Conservation (phyloP, 2,888 invertebrate genomes). For the Scrobipalpa costella region DNA sequence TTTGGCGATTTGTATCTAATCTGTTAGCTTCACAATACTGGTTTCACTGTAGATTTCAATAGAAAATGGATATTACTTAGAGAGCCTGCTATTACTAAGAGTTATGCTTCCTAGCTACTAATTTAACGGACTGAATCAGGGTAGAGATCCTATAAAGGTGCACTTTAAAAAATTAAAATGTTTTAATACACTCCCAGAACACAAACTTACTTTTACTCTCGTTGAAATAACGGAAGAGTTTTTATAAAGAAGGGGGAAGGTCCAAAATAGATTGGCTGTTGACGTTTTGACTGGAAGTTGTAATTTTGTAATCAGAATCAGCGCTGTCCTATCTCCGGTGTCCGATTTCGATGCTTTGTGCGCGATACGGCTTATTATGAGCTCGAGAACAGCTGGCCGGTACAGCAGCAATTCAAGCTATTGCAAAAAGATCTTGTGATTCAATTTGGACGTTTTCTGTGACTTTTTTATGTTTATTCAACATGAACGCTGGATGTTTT, state of each 20-base stretch:
- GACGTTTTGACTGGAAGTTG: conserved; percentile 42
- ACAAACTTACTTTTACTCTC: conserved; percentile 16
- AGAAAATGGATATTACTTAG: conserved; percentile 39
- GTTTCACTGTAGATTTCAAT: conserved; percentile 52
- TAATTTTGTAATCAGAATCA: conserved; percentile 62
- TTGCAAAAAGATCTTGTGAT: conserved; percentile 63
- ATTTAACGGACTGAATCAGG: conserved; percentile 34
- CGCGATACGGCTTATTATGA: conserved; percentile 79
- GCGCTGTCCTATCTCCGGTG: conserved; percentile 77
- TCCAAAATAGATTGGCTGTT: conserved; percentile 38
- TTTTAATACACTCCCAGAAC: conserved; percentile 48
- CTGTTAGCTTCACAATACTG: conserved; percentile 59
- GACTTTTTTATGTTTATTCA: conserved; percentile 19
- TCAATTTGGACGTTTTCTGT: conserved; percentile 50
- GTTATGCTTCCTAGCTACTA: conserved; percentile 19
- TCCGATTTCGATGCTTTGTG: conserved; percentile 79
- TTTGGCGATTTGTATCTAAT: conserved; percentile 65
- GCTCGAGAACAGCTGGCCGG: conserved; percentile 75
- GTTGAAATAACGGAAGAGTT: conserved; percentile 1
- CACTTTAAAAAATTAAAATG: conserved; percentile 73
- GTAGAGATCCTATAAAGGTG: conserved; percentile 61
- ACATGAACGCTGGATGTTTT: neutral
- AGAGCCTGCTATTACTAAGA: conserved; percentile 12
- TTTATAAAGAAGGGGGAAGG: conserved; percentile 42
- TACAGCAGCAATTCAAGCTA: conserved; percentile 67